Base-by-base conservation (phyloP, 2,797 vertebrate species). In the Ispidina lecontei region DNA sequence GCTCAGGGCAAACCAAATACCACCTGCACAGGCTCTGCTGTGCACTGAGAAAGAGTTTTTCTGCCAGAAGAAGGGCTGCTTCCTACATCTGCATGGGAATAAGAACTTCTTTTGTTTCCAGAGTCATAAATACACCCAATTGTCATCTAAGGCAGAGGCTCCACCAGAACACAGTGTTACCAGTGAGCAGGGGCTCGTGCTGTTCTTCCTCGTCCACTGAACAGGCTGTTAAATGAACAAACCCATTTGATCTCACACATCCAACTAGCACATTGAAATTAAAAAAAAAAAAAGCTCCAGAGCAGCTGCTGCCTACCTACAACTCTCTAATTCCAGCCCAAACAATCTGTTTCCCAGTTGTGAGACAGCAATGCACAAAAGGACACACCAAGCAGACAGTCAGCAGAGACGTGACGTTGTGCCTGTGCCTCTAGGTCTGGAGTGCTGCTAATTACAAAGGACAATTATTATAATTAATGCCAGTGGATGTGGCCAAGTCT, bases 381-480 rank as follows among this genome's bases (percentile, higher is more conserved):
- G 95, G 89, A 91, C 79, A 64, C 44, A 7, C 84, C 87, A 75
- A 91, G 93, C 94, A 92, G 81, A 90, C 8, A 95, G 85, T 96
- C 93, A 93, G 82, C 73, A 79, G 92, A 94, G 94, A 96, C 11
- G 4, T 12, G 8, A 92, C 3, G 47, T 70, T 88, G 86, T 73
- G 92, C 88, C 84, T 95, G 86, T 73, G 92, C 88, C 84, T 95
- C 91, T 83, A 77, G 93, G 84, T 83, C 91, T 64, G 72, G 86
- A 51, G 22, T 21, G 7, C 25, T 3, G 77, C 82, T 95, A 96
- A 96, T 97, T 97, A 93, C 6, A 25, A 93, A 95, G 71, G 88
- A 93, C 92, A 89, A 94, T 96, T 91, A 96, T 93, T 96, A 93
- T 97, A 96, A 97, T 96, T 97, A 97, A 96, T 89, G 82, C 89